These are phyloP conservation scores for Toxotes chatareus DNA, from an alignment of 2,113 vertebrate species.

Conservation along the genomic window DNA sequence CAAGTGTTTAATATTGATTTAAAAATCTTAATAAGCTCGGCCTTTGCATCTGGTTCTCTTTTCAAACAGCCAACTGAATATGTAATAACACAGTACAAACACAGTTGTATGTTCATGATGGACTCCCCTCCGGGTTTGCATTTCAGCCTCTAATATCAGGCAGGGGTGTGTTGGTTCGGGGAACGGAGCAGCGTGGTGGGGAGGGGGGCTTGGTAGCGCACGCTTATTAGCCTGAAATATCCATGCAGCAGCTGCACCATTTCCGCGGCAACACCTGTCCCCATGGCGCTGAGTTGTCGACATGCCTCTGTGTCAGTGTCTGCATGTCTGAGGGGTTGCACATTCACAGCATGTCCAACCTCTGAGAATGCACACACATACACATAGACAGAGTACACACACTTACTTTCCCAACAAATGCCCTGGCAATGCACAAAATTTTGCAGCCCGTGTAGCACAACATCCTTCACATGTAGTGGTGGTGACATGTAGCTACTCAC, in stretches of 20 bases:
- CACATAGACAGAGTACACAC: not conserved
- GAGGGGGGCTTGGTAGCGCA: constrained; percentile 39
- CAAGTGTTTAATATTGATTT: not conserved
- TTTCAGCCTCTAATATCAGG: constrained; percentile 19
- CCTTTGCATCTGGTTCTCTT: not conserved
- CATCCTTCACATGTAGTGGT: constrained; percentile 3
- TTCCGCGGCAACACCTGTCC: constrained; percentile 80
- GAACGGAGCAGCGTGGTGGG: not conserved
- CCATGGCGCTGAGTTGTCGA: constrained; percentile 69
- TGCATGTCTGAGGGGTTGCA: constrained; percentile 47
- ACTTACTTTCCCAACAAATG: constrained; percentile 5
- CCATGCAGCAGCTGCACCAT: constrained; percentile 79
- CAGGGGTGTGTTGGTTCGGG: constrained; percentile 25
- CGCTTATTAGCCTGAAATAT: constrained; percentile 75
- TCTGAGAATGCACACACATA: constrained; percentile 6
- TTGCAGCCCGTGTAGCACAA: constrained; percentile 22
- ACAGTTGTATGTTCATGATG: not conserved
- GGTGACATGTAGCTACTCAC: constrained; percentile 15
- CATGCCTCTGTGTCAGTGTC: constrained; percentile 72
- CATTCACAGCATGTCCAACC: constrained; percentile 22
- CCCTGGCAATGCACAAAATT: constrained; percentile 27
- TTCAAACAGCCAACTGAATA: constrained; percentile 3
- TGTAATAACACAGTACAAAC: not conserved
- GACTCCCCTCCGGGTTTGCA: constrained; percentile 28
- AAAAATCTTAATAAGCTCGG: not conserved